Conservation (phyloP, 92 coral and sea anemone species). For the Hydrozoanthus gracilis region DNA sequence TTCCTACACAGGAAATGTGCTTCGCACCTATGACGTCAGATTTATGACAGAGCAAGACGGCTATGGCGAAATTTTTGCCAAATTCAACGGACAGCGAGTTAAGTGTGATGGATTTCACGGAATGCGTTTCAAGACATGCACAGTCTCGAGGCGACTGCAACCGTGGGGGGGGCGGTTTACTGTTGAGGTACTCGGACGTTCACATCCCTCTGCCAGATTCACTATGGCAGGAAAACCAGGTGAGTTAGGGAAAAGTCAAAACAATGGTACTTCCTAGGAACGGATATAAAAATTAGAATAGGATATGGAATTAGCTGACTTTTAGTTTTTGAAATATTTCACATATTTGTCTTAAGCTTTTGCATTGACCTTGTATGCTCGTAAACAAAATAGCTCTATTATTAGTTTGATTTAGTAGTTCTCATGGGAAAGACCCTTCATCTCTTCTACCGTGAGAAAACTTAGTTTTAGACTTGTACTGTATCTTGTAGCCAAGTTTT, state of each 20-base stretch:
- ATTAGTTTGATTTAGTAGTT: too few species aligned
- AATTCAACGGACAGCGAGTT: conserved; percentile 57
- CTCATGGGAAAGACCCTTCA: too few species aligned
- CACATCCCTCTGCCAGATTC: conserved; percentile 50
- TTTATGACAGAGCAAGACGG: conserved; percentile 70
- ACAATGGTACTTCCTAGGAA: too few species aligned
- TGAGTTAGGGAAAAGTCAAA: neutral
- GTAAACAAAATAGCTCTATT: too few species aligned
- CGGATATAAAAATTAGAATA: too few species aligned
- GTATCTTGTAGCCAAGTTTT: too few species aligned
- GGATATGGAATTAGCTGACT: too few species aligned
- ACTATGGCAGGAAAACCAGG: conserved; percentile 62
- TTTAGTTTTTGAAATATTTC: too few species aligned
- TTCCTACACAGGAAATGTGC: conserved; percentile 50
- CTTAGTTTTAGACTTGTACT: too few species aligned
- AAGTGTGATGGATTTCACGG: conserved; percentile 45
- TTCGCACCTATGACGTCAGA: conserved; percentile 56
- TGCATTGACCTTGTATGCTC: too few species aligned
- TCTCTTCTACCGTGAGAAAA: too few species aligned
- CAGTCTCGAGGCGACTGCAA: conserved; percentile 39
- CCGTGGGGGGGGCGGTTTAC: conserved; percentile 66
- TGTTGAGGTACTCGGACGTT: conserved; percentile 41
- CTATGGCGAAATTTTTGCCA: conserved; percentile 50
- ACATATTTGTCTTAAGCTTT: too few species aligned
- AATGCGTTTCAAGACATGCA: conserved; percentile 51